A percentile compares a stretch with the other conserved stretches of the same genome.
Conservation (phyloP, 2,797 vertebrate genomes). For the Notolepis coatsorum region DNA sequence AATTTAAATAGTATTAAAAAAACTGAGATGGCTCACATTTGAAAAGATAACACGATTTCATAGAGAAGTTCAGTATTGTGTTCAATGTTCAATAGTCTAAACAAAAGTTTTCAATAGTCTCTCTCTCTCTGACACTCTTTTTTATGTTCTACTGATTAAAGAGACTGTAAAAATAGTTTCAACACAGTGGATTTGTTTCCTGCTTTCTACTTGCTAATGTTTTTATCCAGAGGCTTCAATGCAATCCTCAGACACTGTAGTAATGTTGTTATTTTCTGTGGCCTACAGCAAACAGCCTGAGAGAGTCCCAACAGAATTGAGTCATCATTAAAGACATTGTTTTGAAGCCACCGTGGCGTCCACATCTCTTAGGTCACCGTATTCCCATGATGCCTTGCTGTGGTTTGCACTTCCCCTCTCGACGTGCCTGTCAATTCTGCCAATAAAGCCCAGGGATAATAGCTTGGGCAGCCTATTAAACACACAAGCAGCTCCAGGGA, state of each 20-base stretch:
- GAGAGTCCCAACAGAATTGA: constrained; percentile 1
- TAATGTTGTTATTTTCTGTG: background rate
- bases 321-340: constrained; percentile 19
- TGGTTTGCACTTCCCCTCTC: constrained; percentile 73
- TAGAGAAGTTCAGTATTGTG: background rate
- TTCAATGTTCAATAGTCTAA: too few species aligned
- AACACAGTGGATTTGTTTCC: background rate
- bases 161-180: background rate
- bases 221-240: background rate
- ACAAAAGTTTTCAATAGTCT: too few species aligned
- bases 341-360: constrained; percentile 46
- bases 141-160: background rate
- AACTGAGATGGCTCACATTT: background rate
- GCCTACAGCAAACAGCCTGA: background rate
- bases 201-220: constrained; percentile 8
- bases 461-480: constrained; percentile 75
- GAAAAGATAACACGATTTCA: background rate
- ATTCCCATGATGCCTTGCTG: constrained; percentile 59
- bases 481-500: constrained; percentile 72
- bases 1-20: too few species aligned
- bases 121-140: too few species aligned
- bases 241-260: background rate
- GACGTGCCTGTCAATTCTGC: constrained; percentile 73
- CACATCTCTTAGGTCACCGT: constrained; percentile 58
- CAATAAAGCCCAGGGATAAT: constrained; percentile 79